Conservation (phyloP, 2,113 vertebrate species). For the Centropus unirufus region DNA sequence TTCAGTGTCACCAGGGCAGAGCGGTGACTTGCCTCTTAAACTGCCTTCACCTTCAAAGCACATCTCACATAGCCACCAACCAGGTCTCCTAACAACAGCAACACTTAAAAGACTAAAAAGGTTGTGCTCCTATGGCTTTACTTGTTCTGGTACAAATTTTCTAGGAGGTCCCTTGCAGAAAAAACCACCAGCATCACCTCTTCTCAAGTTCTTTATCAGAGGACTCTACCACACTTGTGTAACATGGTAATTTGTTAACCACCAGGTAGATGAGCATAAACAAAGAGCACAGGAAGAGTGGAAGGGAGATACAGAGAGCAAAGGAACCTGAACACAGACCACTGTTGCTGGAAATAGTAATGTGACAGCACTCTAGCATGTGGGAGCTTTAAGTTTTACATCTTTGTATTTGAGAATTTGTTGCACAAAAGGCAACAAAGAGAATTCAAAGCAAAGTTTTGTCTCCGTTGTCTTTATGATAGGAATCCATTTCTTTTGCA, state of each 20-base stretch:
- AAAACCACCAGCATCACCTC: not conserved
- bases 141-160: not conserved
- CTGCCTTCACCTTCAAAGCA: not conserved
- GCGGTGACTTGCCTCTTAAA: not conserved
- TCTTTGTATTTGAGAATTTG: not conserved
- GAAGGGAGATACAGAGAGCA: not conserved
- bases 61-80: rapidly evolving
- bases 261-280: not conserved
- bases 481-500: conserved; percentile 9
- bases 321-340: not conserved
- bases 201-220: not conserved
- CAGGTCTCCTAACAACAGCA: rapidly evolving
- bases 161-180: not conserved
- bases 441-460: conserved; percentile 7
- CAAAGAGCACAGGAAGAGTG: not conserved
- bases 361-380: not conserved
- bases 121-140: too few species aligned
- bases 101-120: not conserved
- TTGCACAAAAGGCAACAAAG: not conserved
- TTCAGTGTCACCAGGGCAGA: not conserved
- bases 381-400: not conserved
- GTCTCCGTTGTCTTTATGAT: not conserved
- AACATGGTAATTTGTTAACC: not conserved
- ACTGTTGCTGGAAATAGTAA: not conserved
- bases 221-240: not conserved